These are phyloP conservation scores for Cyprinus carpio DNA, from an alignment of 2,113 vertebrate genomes.

Conservation along the genomic window DNA sequence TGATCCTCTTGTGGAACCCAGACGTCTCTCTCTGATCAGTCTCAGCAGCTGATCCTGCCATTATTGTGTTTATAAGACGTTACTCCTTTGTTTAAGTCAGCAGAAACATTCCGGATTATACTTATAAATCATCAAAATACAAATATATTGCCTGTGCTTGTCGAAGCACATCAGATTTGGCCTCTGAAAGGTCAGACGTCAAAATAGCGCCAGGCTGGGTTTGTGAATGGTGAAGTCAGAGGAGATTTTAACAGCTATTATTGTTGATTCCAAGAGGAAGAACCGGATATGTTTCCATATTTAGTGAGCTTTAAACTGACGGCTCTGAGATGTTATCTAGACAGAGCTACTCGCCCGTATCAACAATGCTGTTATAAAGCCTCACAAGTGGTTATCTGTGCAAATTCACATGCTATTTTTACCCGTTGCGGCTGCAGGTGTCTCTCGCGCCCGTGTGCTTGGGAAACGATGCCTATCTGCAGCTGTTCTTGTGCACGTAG, in stretches of 20 bases:
- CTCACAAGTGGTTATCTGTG: conserved; percentile 5
- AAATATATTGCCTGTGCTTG: neutral
- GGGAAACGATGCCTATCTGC: neutral
- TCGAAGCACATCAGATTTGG: neutral
- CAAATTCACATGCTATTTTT: conserved; percentile 8
- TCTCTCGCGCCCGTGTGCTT: neutral
- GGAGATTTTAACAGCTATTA: neutral
- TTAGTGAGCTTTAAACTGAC: neutral
- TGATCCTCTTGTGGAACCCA: no score
- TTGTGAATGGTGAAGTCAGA: neutral
- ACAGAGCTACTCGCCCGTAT: neutral
- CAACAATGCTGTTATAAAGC: neutral
- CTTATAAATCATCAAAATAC: neutral
- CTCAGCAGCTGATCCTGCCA: neutral
- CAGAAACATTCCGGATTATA: neutral
- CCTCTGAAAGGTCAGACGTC: neutral
- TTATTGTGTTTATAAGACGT: neutral
- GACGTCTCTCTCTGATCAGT: no score
- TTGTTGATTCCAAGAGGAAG: neutral
- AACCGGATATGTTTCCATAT: neutral
- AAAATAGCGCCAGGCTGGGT: no score
- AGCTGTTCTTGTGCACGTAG: neutral
- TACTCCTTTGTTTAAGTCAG: neutral
- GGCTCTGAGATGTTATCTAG: neutral
- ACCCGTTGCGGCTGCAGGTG: neutral